Conservation (phyloP, 2,888 invertebrate species). For the Aleiodes testaceus region DNA sequence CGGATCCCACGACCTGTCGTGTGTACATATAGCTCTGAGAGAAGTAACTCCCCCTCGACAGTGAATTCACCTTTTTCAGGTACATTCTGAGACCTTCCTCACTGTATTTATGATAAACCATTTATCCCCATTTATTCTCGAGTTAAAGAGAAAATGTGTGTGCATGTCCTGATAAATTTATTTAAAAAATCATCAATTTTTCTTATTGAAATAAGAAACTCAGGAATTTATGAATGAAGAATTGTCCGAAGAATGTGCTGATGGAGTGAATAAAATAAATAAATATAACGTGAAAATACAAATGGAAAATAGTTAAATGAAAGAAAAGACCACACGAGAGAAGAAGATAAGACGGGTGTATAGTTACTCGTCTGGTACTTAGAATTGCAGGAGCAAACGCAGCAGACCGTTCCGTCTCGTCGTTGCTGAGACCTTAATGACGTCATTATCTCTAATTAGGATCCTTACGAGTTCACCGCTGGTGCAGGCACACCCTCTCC, state of each 20-base stretch:
- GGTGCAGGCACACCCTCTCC: constrained; percentile 51
- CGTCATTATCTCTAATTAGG: constrained; percentile 70
- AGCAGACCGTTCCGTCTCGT: constrained; percentile 67
- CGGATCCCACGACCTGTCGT: constrained; percentile 48
- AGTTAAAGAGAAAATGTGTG: background rate
- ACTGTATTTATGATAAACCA: constrained; percentile 21
- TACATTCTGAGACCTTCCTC: constrained; percentile 5
- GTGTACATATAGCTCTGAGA: constrained; percentile 13
- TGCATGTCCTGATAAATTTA: background rate
- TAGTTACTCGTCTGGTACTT: constrained; percentile 27
- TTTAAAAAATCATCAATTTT: background rate
- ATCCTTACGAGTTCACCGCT: constrained; percentile 53
- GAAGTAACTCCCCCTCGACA: constrained; percentile 9
- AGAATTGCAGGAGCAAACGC: constrained; percentile 34
- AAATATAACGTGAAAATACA: background rate
- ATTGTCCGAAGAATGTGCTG: background rate
- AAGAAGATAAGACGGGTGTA: constrained; percentile 29
- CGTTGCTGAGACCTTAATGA: constrained; percentile 68
- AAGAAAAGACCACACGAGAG: constrained; percentile 23
- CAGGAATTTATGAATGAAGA: no score
- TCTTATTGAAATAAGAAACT: no score
- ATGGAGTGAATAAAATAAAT: background rate
- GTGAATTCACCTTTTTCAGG: background rate
- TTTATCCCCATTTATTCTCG: background rate
- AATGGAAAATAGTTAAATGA: background rate